phyloP scores from a whole-genome alignment of 53 echinoderm and acorn worm species.

The Echinometra lucunter region DNA sequence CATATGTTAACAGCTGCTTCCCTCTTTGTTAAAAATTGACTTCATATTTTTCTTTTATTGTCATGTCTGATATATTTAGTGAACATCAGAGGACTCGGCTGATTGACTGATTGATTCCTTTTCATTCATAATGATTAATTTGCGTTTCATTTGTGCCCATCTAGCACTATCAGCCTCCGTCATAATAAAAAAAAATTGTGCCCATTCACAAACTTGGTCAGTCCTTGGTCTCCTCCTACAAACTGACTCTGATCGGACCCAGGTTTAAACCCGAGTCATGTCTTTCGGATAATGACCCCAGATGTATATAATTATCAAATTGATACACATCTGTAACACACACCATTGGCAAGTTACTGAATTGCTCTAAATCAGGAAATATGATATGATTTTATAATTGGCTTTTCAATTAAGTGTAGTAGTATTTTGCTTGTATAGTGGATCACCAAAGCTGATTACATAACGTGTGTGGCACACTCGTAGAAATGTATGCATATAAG shows the following conservation, averaged over 20 bases:
- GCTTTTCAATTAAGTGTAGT: neutral
- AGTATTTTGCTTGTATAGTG: neutral
- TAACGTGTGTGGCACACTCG: neutral
- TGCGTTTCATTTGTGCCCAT: neutral
- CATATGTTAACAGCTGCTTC: neutral
- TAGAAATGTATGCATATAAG: neutral
- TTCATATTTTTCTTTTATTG: neutral
- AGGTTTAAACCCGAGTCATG: no score
- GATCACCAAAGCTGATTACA: neutral
- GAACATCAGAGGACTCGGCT: neutral
- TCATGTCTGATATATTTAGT: neutral
- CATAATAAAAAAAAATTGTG: no score
- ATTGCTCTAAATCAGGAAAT: conserved; percentile 23
- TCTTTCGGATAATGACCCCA: no score
- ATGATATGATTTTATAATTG: neutral
- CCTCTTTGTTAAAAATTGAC: neutral
- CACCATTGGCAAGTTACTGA: no score
- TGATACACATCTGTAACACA: no score
- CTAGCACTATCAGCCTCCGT: neutral
- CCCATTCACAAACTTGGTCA: no score
- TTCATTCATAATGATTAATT: neutral
- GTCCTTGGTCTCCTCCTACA: no score
- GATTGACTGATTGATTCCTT: neutral
- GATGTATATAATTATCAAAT: no score
- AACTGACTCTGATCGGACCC: no score